Conservation (phyloP, 2,113 vertebrate genomes). For the Hydrolagus affinis region DNA sequence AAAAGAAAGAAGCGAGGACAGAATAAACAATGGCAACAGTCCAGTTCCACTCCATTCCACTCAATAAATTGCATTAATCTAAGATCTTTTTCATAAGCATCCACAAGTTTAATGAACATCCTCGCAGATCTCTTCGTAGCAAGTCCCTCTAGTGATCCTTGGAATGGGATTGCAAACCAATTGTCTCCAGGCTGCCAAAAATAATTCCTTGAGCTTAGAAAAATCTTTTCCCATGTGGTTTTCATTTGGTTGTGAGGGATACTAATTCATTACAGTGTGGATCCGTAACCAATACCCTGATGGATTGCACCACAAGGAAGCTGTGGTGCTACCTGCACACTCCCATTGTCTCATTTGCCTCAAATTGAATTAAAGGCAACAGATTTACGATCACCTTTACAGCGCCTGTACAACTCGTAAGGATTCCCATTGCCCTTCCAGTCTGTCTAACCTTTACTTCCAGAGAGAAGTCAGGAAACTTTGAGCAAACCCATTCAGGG, state of each 20-base stretch:
- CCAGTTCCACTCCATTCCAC: too few species aligned
- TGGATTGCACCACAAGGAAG: neutral
- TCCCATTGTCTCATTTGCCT: neutral
- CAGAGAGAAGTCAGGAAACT: neutral
- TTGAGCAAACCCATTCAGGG: too few species aligned
- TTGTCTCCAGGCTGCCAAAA: constrained; percentile 11
- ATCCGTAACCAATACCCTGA: neutral
- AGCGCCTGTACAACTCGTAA: neutral
- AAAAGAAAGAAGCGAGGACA: too few species aligned
- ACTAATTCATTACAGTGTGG: constrained; percentile 16
- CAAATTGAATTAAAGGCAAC: constrained; percentile 15
- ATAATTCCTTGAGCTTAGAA: constrained; percentile 9
- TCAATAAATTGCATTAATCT: too few species aligned
- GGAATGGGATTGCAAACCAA: constrained; percentile 14
- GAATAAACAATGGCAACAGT: too few species aligned
- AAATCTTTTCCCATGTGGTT: constrained; percentile 4
- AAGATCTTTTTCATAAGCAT: too few species aligned
- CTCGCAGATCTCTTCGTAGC: neutral
- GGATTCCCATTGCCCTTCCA: neutral
- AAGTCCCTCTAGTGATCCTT: neutral
- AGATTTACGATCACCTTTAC: neutral
- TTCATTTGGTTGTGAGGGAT: neutral
- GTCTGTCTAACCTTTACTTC: neutral
- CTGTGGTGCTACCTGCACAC: neutral
- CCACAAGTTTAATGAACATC: neutral